A percentile compares a stretch with the other conserved stretches of the same genome.
phyloP scores from a whole-genome alignment of 2,113 vertebrate species.

The Spizaetus ornatus region DNA sequence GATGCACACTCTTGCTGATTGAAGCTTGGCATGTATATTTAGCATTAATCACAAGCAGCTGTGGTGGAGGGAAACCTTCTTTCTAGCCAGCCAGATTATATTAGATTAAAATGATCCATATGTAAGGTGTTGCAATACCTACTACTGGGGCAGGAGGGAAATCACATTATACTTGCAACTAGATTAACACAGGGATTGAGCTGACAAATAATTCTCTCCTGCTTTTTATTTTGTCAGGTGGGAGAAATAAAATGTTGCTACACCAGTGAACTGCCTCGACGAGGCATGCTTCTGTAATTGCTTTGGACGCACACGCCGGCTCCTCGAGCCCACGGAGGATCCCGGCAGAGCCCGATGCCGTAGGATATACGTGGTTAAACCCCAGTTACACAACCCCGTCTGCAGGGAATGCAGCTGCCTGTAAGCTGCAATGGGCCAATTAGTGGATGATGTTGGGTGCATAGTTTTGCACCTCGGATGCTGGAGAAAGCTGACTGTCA shows the following conservation, averaged over 20 bases:
- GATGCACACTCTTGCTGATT: constrained; percentile 22
- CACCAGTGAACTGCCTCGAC: background rate
- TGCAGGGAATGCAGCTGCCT: background rate
- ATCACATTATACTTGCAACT: constrained; percentile 65
- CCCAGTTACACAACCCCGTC: background rate
- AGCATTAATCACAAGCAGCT: constrained; percentile 60
- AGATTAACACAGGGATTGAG: constrained; percentile 61
- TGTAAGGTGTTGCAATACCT: constrained; percentile 61
- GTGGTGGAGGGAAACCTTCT: constrained; percentile 31
- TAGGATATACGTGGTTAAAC: background rate
- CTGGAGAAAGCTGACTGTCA: background rate
- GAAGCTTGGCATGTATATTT: constrained; percentile 54
- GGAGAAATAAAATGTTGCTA: constrained; percentile 1
- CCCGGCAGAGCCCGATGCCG: background rate
- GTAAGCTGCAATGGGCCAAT: fast-evolving
- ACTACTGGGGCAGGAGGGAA: constrained; percentile 41
- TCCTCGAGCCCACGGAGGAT: background rate
- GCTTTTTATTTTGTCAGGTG: constrained; percentile 35
- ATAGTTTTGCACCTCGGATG: background rate
- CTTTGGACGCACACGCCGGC: background rate
- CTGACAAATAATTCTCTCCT: constrained; percentile 50
- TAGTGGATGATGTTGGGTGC: background rate
- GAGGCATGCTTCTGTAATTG: background rate
- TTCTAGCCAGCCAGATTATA: constrained; percentile 63
- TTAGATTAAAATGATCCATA: constrained; percentile 68